Conservation (phyloP, 2,797 vertebrate genomes). For the Cottoperca gobio region DNA sequence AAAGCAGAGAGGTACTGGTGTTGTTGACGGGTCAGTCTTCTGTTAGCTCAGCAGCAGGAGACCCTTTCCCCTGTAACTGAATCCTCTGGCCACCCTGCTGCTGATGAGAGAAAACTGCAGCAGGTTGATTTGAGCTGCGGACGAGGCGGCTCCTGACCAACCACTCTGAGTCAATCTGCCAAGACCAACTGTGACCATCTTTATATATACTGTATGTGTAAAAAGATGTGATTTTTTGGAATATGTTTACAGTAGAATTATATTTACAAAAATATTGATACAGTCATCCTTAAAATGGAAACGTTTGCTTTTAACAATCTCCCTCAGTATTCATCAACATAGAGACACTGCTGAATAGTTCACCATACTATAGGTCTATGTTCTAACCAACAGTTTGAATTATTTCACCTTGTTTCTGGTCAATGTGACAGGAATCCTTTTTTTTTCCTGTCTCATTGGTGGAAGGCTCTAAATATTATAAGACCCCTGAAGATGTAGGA, state of each 20-base stretch:
- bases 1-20: neutral
- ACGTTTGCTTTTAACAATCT: too few relatives aligned
- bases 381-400: too few relatives aligned
- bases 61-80: slow-evolving; percentile 39
- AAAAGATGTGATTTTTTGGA: too few relatives aligned
- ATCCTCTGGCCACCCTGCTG: slow-evolving; percentile 42
- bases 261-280: too few relatives aligned
- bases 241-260: too few relatives aligned
- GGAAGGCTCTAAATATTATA: too few relatives aligned
- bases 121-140: slow-evolving; percentile 12
- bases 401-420: too few relatives aligned
- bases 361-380: neutral
- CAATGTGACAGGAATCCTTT: too few relatives aligned
- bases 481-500: too few relatives aligned
- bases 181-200: neutral
- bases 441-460: too few relatives aligned
- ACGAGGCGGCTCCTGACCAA: too few relatives aligned
- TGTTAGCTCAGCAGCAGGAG: slow-evolving; percentile 23
- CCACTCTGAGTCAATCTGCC: neutral
- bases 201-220: neutral
- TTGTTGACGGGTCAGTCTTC: slow-evolving; percentile 6
- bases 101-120: slow-evolving; percentile 29
- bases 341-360: neutral
- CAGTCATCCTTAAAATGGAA: neutral
- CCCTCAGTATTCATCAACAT: too few relatives aligned